phyloP scores from a whole-genome alignment of 2,888 invertebrate genomes.

The Eristalinus aeneus region DNA sequence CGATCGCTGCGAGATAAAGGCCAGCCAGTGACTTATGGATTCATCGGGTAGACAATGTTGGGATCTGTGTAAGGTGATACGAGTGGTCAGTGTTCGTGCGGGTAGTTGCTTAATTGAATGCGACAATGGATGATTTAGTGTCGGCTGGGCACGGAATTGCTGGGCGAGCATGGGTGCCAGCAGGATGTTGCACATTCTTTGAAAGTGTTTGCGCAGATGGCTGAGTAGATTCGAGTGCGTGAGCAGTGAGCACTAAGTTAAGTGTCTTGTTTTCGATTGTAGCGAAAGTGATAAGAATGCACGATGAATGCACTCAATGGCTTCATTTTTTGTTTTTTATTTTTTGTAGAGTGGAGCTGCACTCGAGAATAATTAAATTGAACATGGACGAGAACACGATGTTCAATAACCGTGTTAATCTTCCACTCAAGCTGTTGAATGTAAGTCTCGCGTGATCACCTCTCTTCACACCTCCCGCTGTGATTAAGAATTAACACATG shows the following conservation, averaged over 20 bases:
- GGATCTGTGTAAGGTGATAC: constrained; percentile 50
- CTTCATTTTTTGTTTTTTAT: neutral
- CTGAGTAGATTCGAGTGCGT: neutral
- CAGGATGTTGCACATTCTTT: neutral
- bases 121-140: constrained; percentile 13
- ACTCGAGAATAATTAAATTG: neutral
- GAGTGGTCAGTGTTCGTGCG: constrained; percentile 17
- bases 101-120: constrained; percentile 28
- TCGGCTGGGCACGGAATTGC: neutral
- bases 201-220: neutral
- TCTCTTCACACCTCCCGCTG: too few relatives aligned
- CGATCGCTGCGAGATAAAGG: constrained; percentile 24
- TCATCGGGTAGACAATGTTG: constrained; percentile 17
- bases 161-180: neutral
- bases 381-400: neutral
- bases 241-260: neutral
- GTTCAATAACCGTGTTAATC: neutral
- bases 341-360: neutral
- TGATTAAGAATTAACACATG: too few relatives aligned
- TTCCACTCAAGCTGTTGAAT: neutral
- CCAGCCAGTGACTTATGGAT: constrained; percentile 35
- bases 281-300: constrained; percentile 15
- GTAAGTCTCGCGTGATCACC: neutral
- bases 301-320: too few relatives aligned
- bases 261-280: neutral